These are phyloP conservation scores for Aviceda subcristata DNA, from an alignment of 2,113 vertebrate genomes.

Conservation along the genomic window DNA sequence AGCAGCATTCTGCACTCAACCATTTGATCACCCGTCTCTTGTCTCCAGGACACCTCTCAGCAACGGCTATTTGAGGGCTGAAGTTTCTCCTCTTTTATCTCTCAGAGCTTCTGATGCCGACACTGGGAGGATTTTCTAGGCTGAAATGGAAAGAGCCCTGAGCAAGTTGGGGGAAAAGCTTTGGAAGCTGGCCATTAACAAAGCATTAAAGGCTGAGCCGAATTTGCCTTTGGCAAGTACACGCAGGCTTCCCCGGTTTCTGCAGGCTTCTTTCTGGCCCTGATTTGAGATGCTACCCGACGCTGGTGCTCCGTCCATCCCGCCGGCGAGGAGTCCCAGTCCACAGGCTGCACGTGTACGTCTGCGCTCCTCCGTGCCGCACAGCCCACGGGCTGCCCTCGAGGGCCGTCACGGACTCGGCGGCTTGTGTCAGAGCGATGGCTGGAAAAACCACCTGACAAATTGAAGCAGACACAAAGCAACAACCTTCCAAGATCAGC, in stretches of 20 bases:
- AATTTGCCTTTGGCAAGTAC: background rate
- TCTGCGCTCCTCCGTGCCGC: accelerated
- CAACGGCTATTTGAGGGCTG: background rate
- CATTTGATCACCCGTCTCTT: background rate
- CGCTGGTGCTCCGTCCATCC: background rate
- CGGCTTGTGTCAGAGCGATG: background rate
- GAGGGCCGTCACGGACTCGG: background rate
- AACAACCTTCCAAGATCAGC: background rate
- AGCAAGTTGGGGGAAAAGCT: background rate
- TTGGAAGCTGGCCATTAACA: background rate
- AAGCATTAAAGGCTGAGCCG: background rate
- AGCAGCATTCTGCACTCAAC: background rate
- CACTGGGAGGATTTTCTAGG: background rate
- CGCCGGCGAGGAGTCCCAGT: accelerated
- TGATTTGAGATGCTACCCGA: background rate
- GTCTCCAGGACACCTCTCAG: background rate
- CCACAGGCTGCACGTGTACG: accelerated
- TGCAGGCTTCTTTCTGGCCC: background rate
- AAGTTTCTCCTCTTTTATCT: background rate
- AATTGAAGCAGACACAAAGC: background rate
- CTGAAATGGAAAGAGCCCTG: background rate
- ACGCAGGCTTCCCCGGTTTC: background rate
- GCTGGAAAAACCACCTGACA: background rate
- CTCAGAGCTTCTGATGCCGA: background rate
- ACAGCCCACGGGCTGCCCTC: background rate